Evolutionary conservation across 2,113 vertebrate genomes (phyloP), one percentile per base, ranked within the genome.

Genomic region (Uria lomvia): DNA sequence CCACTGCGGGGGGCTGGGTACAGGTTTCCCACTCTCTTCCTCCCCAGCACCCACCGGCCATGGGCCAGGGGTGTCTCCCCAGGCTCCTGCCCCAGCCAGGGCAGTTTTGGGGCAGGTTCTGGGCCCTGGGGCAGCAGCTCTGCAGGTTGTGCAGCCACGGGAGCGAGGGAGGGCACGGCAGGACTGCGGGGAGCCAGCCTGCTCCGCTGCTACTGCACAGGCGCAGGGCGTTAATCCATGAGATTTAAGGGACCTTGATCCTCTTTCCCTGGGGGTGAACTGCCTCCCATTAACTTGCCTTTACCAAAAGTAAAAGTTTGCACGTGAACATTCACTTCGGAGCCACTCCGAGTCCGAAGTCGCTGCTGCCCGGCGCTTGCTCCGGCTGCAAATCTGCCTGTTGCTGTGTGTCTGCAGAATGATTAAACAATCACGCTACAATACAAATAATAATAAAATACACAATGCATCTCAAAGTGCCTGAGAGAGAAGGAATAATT

Each of bases 191-290:
- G 38, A 30, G 45, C 62, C 38, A 32, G 3, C 36, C 62, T 16
- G 60, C n/a, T n/a, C 62, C 29, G 1, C n/a, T 4, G 40, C 9
- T 8, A 6, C 65, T 9, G 4, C 9, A 2, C 15, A 14, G 7
- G 5, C 5, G 4, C 1, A 0, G 26, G 34, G 22, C 22, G 9
- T 16, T 32, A 6, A 21, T 30, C 24, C 43, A 0, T 36, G 32
- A 12, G 34, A 30, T 11, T 32, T 42, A 24, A 45, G 24, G 20
- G 43, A 29, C 29, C 23, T 45, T 63, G 32, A 36, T 47, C 19
- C 85, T 59, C 79, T 12, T 36, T 21, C 40, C 32, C 3, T 3
- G 12, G 47, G 58, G 43, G 27, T 10, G 5, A 56, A 36, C 21
- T 22, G 55, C 29, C 17, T 34, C 49, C 68, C 8, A 0, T 42